Conservation (phyloP, 2,113 vertebrate genomes). For the Callaeas wilsoni region DNA sequence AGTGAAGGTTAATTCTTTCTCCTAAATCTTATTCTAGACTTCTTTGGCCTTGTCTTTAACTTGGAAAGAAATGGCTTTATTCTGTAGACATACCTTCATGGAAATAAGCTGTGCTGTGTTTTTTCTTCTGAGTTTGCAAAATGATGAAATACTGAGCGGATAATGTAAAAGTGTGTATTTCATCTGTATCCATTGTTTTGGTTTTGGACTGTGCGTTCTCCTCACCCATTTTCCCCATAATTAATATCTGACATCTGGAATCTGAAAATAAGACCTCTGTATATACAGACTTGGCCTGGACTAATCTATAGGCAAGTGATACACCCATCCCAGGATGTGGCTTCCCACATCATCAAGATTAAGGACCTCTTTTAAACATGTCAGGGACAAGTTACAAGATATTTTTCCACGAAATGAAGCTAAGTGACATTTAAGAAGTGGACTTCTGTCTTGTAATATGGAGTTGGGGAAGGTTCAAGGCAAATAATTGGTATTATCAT, state of each 20-base stretch:
- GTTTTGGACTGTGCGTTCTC: rapidly evolving
- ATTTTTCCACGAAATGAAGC: background rate
- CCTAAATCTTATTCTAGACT: background rate
- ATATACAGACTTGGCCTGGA: background rate
- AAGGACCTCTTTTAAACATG: background rate
- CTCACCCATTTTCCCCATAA: rapidly evolving
- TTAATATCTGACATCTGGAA: background rate
- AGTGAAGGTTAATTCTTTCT: background rate
- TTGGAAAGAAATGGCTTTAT: background rate
- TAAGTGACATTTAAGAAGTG: background rate
- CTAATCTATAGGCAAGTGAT: background rate
- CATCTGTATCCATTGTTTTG: background rate
- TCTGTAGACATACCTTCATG: background rate
- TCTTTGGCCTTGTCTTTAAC: background rate
- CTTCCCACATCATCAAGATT: background rate
- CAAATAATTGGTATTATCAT: background rate
- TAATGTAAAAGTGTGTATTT: background rate
- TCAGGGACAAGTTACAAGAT: background rate
- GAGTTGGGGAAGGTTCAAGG: background rate
- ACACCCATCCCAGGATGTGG: rapidly evolving
- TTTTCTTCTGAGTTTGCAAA: background rate
- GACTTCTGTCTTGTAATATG: background rate
- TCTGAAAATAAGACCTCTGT: background rate
- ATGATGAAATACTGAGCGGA: background rate
- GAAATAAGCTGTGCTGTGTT: background rate